Evolutionary conservation across 35 echinoderm and acorn worm genomes (phyloP), one percentile per base, ranked within the genome.

Genomic region (Acanthaster planci): DNA sequence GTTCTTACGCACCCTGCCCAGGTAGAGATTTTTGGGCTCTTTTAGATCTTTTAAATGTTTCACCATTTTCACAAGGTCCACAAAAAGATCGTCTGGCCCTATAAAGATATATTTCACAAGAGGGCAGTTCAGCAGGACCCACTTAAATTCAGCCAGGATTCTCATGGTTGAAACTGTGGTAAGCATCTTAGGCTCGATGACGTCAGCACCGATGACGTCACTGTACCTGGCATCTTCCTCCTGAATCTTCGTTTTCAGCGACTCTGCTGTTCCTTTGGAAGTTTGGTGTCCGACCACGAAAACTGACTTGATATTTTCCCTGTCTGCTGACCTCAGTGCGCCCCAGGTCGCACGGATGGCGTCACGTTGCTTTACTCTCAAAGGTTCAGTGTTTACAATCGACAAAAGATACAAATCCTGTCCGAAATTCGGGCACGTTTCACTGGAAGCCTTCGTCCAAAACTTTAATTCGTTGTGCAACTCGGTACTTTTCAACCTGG

Each of bases 1-100:
- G 14, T 81, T 21, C 81, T 88, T 95, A 60, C 90, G 90, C 1
- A 91, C 89, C 36, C 93, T 76, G 8, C 93, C 93, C 16, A 94
- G 60, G 40, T 55, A 87, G 47, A 90, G 86, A 51, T 82, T 50
- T 37, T 44, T 79, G 2, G 88, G 39, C n/a, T 86, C 60, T 51
- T 87, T 86, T 15, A 87, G 79, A 2, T 67, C 51, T 56, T 91
- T 91, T 39, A 91, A 83, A 5, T 79, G 31, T n/a, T 50, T 18
- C 14, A 97, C 56, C 34, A 97, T 78, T 53, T 88, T 78, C 38
- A 87, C 38, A 29, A 82, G 36, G 40, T 97, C 79, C 9, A 97
- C 68, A 40, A 93, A 97, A 37, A 93, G 83, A 21, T 82, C 83
- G 35, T 97, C 94, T 17, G 84, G 57, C 5, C 83, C 94, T 38